These are phyloP conservation scores for Colius striatus DNA, from an alignment of 2,113 vertebrate species.

Conservation along the genomic window DNA sequence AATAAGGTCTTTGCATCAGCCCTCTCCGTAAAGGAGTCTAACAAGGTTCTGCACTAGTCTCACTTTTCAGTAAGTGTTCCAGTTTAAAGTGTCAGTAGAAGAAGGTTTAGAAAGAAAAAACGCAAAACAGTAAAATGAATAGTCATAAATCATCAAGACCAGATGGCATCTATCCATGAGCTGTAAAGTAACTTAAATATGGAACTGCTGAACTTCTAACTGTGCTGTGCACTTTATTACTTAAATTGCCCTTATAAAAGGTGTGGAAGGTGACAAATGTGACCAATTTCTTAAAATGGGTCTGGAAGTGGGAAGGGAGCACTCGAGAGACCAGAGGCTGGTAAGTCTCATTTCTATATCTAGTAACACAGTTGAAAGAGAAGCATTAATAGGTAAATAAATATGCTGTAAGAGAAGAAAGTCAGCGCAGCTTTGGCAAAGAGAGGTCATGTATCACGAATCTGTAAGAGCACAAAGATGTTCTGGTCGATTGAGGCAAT, in stretches of 20 bases:
- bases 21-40: not conserved
- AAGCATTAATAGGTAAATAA: conserved; percentile 7
- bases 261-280: not conserved
- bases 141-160: conserved; percentile 62
- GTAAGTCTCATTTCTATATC: not conserved
- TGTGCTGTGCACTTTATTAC: conserved; percentile 32
- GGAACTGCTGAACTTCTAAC: conserved; percentile 27
- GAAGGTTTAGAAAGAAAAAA: not conserved
- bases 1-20: not conserved
- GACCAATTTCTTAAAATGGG: conserved; percentile 17
- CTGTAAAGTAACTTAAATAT: conserved; percentile 49
- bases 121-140: conserved; percentile 33
- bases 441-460: not conserved
- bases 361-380: not conserved
- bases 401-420: not conserved
- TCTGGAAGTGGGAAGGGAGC: not conserved
- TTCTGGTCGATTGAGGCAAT: not conserved
- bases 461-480: not conserved
- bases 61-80: not conserved
- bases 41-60: not conserved
- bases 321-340: not conserved
- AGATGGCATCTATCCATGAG: conserved; percentile 52
- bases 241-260: conserved; percentile 59
- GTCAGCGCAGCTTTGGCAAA: not conserved
- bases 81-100: not conserved